A percentile compares a stretch with the other conserved stretches of the same genome.
These are phyloP conservation scores for Scomber japonicus DNA, from an alignment of 2,113 vertebrate species.

Conservation along the genomic window DNA sequence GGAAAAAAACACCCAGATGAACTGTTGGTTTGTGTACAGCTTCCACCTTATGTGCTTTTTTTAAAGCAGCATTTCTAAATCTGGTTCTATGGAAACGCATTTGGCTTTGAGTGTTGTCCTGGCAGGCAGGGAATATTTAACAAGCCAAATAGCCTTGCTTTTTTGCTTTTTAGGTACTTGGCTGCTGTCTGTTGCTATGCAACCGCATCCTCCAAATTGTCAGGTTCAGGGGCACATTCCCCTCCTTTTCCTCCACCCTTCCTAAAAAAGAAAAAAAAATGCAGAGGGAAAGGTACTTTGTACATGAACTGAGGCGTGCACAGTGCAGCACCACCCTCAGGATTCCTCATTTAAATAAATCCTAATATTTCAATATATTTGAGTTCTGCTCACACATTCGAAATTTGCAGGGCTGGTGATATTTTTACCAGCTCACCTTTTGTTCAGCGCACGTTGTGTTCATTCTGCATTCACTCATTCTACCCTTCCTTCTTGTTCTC, in stretches of 20 bases:
- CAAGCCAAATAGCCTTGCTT: constrained; percentile 73
- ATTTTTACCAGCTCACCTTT: constrained; percentile 60
- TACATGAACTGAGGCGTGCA: constrained; percentile 50
- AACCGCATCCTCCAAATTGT: constrained; percentile 81
- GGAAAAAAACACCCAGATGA: constrained; percentile 8
- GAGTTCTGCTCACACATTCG: constrained; percentile 45
- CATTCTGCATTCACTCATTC: constrained; percentile 41
- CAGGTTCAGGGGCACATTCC: constrained; percentile 75
- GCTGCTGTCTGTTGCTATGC: constrained; percentile 83
- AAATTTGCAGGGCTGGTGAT: constrained; percentile 30
- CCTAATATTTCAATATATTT: constrained; percentile 70
- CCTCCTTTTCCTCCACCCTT: constrained; percentile 51
- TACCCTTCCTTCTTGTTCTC: constrained; percentile 20
- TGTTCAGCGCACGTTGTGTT: constrained; percentile 48
- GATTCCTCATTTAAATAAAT: constrained; percentile 73
- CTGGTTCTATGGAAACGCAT: constrained; percentile 59
- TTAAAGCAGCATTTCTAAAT: constrained; percentile 63
- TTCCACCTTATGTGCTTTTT: constrained; percentile 33
- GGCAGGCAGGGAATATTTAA: constrained; percentile 78
- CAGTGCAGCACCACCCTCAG: constrained; percentile 48
- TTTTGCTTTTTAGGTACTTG: constrained; percentile 74
- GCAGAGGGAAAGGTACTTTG: constrained; percentile 64
- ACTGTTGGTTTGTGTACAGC: constrained; percentile 41
- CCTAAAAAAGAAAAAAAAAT: constrained; percentile 32
- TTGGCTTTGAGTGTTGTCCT: constrained; percentile 66